Evolutionary conservation across 2,797 vertebrate species (phyloP).

Genomic region (Bradypus variegatus): DNA sequence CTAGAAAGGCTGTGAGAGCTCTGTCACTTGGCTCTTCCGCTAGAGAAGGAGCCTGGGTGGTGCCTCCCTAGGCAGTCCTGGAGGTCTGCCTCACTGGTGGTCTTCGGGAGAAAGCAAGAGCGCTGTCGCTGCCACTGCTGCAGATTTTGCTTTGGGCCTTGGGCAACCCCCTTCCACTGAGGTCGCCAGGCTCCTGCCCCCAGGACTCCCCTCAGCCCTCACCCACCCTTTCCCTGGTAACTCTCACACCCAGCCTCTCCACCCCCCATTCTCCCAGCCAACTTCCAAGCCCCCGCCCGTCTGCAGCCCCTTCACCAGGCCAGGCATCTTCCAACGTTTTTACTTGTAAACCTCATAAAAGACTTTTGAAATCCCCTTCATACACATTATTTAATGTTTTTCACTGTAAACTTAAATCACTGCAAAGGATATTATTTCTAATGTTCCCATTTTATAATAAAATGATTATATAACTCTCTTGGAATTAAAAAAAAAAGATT

Average conservation of each 20-base stretch:
- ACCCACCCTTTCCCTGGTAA: not conserved
- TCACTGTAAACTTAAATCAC: not conserved
- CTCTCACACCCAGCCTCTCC: not conserved
- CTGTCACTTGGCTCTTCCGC: not conserved
- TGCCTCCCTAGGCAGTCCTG: not conserved
- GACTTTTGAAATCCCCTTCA: not conserved
- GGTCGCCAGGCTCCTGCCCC: not conserved
- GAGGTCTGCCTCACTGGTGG: not conserved
- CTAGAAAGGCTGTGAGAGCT: not conserved
- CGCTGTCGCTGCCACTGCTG: not conserved
- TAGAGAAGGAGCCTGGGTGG: not conserved
- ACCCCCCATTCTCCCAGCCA: not conserved
- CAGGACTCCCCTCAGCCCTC: not conserved
- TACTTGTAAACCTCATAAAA: not conserved
- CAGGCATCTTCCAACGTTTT: not conserved
- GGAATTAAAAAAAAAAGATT: conserved; percentile 25
- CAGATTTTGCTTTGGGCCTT: not conserved
- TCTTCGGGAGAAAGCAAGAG: not conserved
- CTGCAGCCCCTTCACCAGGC: not conserved
- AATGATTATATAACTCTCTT: not conserved
- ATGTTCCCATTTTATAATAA: not conserved
- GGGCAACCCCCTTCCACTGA: not conserved
- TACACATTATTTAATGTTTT: not conserved
- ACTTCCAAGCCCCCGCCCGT: not conserved
- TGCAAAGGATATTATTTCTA: not conserved